These are phyloP conservation scores for Sciurus carolinensis DNA, from an alignment of 2,797 vertebrate species.

Conservation along the genomic window DNA sequence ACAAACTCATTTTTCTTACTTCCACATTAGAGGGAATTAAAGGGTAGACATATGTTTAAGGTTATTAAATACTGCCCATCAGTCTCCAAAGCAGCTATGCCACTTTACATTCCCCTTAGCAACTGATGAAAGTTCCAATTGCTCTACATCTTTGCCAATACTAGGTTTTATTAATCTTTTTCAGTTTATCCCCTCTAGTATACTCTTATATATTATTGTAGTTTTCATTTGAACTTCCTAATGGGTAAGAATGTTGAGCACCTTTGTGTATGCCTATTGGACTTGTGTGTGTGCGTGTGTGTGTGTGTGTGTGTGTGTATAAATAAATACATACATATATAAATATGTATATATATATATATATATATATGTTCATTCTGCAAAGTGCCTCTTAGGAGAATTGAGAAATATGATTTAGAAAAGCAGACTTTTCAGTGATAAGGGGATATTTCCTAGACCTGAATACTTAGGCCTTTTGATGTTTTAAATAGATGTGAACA, in stretches of 20 bases:
- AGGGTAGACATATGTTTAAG: background rate
- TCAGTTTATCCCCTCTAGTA: background rate
- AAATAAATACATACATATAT: too few relatives aligned
- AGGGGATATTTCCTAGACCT: background rate
- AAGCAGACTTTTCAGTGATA: conserved; percentile 39
- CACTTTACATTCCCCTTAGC: conserved; percentile 41
- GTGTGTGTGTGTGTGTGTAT: background rate
- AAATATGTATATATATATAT: background rate
- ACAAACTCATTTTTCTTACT: conserved; percentile 29
- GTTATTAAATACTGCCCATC: conserved; percentile 3
- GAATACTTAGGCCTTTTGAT: background rate
- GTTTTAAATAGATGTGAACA: conserved; percentile 52
- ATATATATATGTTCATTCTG: background rate
- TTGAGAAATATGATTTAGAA: conserved; percentile 53
- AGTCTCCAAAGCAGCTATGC: background rate
- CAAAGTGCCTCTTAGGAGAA: conserved; percentile 4
- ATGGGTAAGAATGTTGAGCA: background rate
- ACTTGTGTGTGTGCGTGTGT: background rate
- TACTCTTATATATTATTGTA: background rate
- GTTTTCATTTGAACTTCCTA: conserved; percentile 49
- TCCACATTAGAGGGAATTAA: background rate
- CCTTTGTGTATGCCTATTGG: background rate
- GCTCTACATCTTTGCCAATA: conserved; percentile 31
- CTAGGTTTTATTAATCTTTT: conserved; percentile 37
- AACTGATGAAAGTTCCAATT: conserved; percentile 24